These are phyloP conservation scores for Tribolium freemani DNA, from an alignment of 2,888 invertebrate genomes.

Conservation along the genomic window DNA sequence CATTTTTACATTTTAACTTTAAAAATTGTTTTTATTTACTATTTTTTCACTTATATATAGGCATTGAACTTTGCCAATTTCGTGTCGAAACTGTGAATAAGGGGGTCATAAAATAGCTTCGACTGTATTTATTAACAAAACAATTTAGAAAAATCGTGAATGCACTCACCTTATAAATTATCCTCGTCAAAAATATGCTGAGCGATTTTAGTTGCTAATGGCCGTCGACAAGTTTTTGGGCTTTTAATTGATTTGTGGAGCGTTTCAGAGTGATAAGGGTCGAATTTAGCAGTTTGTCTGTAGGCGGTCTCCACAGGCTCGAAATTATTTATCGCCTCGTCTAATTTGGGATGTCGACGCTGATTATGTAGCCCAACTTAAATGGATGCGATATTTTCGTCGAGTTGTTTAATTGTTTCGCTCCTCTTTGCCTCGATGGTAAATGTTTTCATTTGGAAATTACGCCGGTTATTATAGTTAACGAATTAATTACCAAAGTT, in stretches of 20 bases:
- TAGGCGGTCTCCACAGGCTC: background rate
- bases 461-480: background rate
- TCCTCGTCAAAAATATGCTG: background rate
- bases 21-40: no score
- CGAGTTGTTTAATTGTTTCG: background rate
- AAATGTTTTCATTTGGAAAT: background rate
- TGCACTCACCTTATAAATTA: background rate
- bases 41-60: no score
- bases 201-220: constrained; percentile 1
- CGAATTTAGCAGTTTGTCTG: background rate
- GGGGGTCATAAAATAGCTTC: no score
- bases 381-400: background rate
- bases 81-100: no score
- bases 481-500: background rate
- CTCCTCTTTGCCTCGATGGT: background rate
- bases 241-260: constrained; percentile 15
- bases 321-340: background rate
- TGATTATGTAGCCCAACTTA: background rate
- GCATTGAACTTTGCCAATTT: no score
- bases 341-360: background rate
- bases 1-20: no score
- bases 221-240: constrained; percentile 6
- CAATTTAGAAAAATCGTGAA: no score
- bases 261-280: background rate
- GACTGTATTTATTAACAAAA: no score